These are phyloP conservation scores for Balaeniceps rex DNA, from an alignment of 2,113 vertebrate genomes.

Conservation along the genomic window DNA sequence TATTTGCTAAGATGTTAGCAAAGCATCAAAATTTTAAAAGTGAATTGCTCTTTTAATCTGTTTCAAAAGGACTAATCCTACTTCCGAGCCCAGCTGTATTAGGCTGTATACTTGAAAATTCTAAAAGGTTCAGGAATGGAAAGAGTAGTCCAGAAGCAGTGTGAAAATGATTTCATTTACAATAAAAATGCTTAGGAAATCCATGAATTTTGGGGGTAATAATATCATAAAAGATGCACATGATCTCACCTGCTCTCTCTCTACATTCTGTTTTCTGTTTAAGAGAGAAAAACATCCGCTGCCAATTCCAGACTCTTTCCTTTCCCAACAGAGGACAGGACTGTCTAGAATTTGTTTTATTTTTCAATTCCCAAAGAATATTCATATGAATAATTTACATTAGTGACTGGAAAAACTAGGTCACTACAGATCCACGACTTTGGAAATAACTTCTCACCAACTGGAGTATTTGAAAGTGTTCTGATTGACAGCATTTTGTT, in stretches of 20 bases:
- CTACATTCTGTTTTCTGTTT: not conserved
- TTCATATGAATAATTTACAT: not conserved
- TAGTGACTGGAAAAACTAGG: not conserved
- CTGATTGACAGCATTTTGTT: not conserved
- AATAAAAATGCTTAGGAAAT: not conserved
- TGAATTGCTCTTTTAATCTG: not conserved
- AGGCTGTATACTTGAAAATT: not conserved
- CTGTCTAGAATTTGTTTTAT: not conserved
- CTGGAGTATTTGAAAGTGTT: not conserved
- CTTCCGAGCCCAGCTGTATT: not conserved
- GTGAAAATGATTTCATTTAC: not conserved
- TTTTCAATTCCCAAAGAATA: not conserved
- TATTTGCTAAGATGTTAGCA: not conserved
- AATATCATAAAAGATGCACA: not conserved
- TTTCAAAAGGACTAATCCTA: not conserved
- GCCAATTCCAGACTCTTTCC: not conserved
- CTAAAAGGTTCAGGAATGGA: not conserved
- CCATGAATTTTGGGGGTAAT: not conserved
- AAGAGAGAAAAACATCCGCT: not conserved
- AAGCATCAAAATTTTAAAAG: not conserved
- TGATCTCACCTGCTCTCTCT: not conserved
- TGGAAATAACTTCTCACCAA: not conserved
- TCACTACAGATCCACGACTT: not conserved
- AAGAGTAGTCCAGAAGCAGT: not conserved
- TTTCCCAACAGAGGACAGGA: not conserved